Evolutionary conservation across 2,888 invertebrate species (phyloP).

Genomic region (Ormyrus rosae): DNA sequence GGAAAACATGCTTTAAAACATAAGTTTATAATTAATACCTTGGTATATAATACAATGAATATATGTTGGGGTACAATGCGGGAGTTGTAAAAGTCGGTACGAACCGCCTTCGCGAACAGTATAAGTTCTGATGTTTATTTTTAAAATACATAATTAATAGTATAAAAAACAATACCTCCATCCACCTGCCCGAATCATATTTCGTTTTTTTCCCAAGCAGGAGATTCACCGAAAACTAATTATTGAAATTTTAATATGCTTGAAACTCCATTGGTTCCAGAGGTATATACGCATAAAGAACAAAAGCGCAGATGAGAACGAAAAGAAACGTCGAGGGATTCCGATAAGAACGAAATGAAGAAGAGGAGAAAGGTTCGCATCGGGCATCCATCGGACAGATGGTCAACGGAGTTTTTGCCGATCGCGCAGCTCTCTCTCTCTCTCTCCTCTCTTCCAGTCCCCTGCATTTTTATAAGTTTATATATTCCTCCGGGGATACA

Average conservation of each 20-base stretch:
- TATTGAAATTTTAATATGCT: no score
- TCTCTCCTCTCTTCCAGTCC: constrained; percentile 19
- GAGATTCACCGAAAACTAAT: background rate
- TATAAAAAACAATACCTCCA: no score
- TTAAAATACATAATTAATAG: no score
- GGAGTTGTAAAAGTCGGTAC: no score
- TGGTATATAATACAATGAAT: no score
- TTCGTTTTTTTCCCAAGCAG: no score
- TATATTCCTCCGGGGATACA: constrained; percentile 42
- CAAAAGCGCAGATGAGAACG: background rate
- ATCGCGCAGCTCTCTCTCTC: constrained; percentile 1
- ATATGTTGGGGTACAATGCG: no score
- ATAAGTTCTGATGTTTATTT: no score
- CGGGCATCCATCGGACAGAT: constrained; percentile 50
- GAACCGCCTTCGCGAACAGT: no score
- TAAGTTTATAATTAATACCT: no score
- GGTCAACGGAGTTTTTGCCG: constrained; percentile 55
- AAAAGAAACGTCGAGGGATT: constrained; percentile 1
- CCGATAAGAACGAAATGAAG: constrained; percentile 19
- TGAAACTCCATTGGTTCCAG: background rate
- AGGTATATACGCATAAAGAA: background rate
- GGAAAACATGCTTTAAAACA: no score
- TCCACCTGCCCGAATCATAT: no score
- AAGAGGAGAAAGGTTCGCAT: background rate
- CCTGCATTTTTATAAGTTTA: constrained; percentile 39